Conservation (phyloP, 2,113 vertebrate genomes). For the Callaeas wilsoni region DNA sequence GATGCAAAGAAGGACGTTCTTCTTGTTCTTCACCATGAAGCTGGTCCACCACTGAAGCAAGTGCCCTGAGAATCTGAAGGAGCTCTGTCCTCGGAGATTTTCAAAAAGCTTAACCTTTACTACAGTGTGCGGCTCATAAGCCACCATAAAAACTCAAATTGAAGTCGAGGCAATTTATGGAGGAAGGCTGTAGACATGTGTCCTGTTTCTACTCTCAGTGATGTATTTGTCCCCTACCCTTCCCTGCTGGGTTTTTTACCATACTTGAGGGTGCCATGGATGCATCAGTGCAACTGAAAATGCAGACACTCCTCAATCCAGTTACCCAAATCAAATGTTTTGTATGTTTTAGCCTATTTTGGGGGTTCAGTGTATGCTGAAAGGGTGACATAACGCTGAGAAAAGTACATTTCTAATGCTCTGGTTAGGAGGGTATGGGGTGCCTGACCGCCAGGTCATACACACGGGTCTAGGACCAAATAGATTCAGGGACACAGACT, state of each 20-base stretch:
- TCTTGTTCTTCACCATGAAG: not conserved
- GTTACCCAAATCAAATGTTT: not conserved
- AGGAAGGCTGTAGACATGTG: accelerated
- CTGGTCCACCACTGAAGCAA: not conserved
- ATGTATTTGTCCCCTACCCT: not conserved
- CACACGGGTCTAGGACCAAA: not conserved
- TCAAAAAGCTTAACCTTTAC: not conserved
- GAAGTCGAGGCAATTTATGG: not conserved
- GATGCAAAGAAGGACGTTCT: not conserved
- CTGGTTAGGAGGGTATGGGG: not conserved
- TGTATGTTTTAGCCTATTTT: not conserved
- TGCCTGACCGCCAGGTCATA: not conserved
- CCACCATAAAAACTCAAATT: not conserved
- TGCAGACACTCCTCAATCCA: not conserved
- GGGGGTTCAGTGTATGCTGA: not conserved
- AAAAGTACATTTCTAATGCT: not conserved
- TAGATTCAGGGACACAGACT: not conserved
- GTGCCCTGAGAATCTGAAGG: not conserved
- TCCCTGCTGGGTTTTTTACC: not conserved
- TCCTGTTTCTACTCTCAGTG: not conserved
- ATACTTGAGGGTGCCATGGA: not conserved
- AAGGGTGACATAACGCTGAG: not conserved
- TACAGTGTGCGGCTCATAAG: accelerated
- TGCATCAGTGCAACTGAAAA: not conserved
- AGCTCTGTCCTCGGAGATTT: not conserved